Base-by-base conservation (phyloP, 2,888 invertebrate genomes). In the Omphaloscelis lunosa region DNA sequence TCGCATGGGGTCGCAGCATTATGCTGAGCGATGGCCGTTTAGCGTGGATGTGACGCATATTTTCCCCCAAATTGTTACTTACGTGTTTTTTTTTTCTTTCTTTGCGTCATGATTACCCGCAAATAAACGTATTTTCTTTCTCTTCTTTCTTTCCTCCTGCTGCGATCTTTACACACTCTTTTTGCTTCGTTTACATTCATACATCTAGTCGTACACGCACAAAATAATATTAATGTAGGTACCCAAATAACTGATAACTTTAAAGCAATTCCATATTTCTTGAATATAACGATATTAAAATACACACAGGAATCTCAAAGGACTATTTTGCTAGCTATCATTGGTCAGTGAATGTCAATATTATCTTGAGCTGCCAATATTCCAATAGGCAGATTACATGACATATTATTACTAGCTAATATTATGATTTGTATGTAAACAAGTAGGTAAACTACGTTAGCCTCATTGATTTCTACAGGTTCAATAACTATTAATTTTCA, bases 321-420 rank as follows among this genome's bases (percentile, higher is more conserved):
- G 78, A 63, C 63, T 78, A 63, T 83, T 71, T 77, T 58, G 48
- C 29, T 59, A 83, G 39, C 8, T 62, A 63, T 72, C 58, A 81
- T 58, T 70, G 79, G 27, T 79, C 61, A 58, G 39, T 53, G 27
- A 45, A 70, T 66, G 63, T 66, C 84, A 82, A 82, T 82, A 84
- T 84, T 82, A 83, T 84, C 79, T 72, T 56, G 20, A n/a, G 58
- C 62, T 67, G 51, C 53, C 72, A 83, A 79, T 72, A 72, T 66
- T 61, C 68, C 29, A 71, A 51, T 58, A 51, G 61, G 72, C 34
- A 45, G 65, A 72, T 72, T 17, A 34, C 59, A 17, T 61, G 34
- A 34, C 56, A 53, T 58, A 41, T 59, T 68, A 61, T 11, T 72
- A 34, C 23, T 51, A 27, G 23, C 8, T 34, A 23, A 9, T 72